These are phyloP conservation scores for Gibbula magus DNA, from an alignment of 2,888 invertebrate genomes.

Conservation along the genomic window DNA sequence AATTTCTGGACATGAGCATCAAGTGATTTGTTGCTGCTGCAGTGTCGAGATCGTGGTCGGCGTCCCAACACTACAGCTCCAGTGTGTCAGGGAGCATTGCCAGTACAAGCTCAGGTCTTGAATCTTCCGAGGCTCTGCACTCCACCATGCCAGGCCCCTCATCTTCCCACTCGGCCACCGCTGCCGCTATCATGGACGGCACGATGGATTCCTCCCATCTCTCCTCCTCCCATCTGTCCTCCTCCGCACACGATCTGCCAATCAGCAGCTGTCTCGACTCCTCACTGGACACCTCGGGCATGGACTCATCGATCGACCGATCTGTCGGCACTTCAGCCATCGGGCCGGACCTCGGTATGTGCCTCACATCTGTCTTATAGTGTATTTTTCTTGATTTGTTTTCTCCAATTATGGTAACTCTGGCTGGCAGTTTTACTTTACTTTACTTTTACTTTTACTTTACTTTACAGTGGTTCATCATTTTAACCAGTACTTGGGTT, in stretches of 20 bases:
- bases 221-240: slow-evolving; percentile 30
- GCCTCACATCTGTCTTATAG: neutral
- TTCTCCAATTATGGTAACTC: neutral
- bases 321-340: slow-evolving; percentile 37
- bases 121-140: slow-evolving; percentile 43
- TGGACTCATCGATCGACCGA: slow-evolving; percentile 34
- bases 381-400: neutral
- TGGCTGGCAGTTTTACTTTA: too few species aligned
- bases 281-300: slow-evolving; percentile 18
- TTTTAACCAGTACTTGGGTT: too few species aligned
- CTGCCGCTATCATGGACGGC: slow-evolving; percentile 31
- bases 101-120: slow-evolving; percentile 36
- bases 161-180: neutral
- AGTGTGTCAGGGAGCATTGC: neutral
- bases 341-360: slow-evolving; percentile 28
- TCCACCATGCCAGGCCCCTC: slow-evolving; percentile 33
- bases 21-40: too few species aligned
- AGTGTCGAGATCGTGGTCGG: neutral
- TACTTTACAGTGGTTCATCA: too few species aligned
- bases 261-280: slow-evolving; percentile 33
- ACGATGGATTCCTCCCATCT: slow-evolving; percentile 41
- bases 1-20: too few species aligned
- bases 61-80: too few species aligned
- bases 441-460: too few species aligned
- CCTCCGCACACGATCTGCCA: slow-evolving; percentile 37